Base-by-base conservation (phyloP, 2,113 vertebrate genomes). In the Oxyura jamaicensis region DNA sequence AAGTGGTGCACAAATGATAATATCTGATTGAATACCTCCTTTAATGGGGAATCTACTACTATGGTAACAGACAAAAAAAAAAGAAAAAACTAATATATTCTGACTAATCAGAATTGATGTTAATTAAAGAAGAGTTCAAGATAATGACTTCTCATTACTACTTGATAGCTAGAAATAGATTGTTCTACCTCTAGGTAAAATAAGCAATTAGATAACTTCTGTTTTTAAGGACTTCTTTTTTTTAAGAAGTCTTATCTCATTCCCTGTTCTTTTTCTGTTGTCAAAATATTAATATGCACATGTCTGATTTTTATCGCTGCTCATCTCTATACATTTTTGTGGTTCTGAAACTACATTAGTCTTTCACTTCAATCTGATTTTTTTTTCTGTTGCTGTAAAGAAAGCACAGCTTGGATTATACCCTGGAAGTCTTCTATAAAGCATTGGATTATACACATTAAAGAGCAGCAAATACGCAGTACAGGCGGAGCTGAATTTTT, bases 71-170 rank as follows among this genome's bases (percentile, higher is more conserved):
- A 98, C 97, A 98, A 98, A 98, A 94, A 50, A 48, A 48, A 48
- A 41, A 44, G 14, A 48, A 46, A 50, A 97, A 60, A 55, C 83
- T 97, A 98, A 98, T 98, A 97, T 95, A 98, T 97, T 98, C 97
- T 97, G 97, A 98, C 97, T 98, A 98, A 98, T 98, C 97, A 98
- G 96, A 95, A 98, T 97, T 98, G 98, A 98, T 98, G 97, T 97
- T 98, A 98, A 98, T 98, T 98, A 98, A 98, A 97, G 96, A 98
- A 80, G 96, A 98, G 96, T 97, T 96, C 96, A 94, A 97, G 98
- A 98, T 98, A 98, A 98, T 98, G 97, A 98, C 97, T 98, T 98
- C 97, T 97, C 97, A 98, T 98, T 98, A 98, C 96, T 93, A 95
- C 90, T 96, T 97, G 97, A 96, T 97, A 97, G 96, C 97, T 98